phyloP scores from a whole-genome alignment of 2,113 vertebrate genomes.

The Machaerirhynchus nigripectus region DNA sequence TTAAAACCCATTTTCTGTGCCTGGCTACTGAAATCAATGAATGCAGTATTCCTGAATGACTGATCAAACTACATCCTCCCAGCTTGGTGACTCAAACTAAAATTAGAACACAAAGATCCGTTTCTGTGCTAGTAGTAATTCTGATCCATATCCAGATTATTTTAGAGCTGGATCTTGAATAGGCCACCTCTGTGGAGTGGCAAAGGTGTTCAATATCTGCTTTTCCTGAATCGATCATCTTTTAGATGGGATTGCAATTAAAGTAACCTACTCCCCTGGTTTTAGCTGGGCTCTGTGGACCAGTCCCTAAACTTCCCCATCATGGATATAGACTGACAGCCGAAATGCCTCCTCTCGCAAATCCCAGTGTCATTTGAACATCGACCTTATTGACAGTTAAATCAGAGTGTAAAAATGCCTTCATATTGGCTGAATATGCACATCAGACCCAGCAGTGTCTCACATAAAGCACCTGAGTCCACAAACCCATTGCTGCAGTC shows the following conservation, averaged over 20 bases:
- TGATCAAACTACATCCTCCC: neutral
- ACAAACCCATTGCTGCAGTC: neutral
- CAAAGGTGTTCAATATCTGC: neutral
- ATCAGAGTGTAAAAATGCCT: neutral
- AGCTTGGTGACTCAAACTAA: neutral
- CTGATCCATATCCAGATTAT: neutral
- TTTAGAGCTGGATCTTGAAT: neutral
- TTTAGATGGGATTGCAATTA: neutral
- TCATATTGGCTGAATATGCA: neutral
- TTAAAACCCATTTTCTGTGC: neutral
- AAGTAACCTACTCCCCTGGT: neutral
- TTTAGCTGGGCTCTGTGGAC: neutral
- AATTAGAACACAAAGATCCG: neutral
- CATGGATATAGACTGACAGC: neutral
- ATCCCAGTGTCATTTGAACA: neutral
- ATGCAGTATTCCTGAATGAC: neutral
- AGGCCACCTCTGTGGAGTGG: neutral
- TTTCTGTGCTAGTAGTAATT: neutral
- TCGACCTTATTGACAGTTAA: neutral
- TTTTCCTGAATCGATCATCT: neutral
- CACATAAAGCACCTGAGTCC: neutral
- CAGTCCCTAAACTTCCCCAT: neutral
- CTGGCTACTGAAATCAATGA: neutral
- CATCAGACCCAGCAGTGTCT: neutral
- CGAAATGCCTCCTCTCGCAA: neutral